Conservation (phyloP, 2,888 invertebrate genomes). For the Cerastis rubricosa region DNA sequence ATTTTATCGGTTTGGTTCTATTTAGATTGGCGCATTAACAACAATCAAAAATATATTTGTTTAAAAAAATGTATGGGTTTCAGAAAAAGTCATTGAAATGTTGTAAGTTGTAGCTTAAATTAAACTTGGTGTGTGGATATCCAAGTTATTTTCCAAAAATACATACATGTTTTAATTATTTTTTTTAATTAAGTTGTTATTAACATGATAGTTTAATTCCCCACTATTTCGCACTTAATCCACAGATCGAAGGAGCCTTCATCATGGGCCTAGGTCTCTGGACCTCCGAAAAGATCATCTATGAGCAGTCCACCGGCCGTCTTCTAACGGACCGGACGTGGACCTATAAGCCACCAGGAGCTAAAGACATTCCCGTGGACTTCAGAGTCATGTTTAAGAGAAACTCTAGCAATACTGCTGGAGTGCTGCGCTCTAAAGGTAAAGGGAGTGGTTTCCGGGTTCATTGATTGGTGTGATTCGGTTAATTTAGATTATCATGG, state of each 20-base stretch:
- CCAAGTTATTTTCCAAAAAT: too few relatives aligned
- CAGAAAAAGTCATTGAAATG: too few relatives aligned
- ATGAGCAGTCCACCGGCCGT: slow-evolving; percentile 90
- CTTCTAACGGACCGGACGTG: slow-evolving; percentile 93
- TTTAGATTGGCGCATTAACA: too few relatives aligned
- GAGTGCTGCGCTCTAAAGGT: slow-evolving; percentile 93
- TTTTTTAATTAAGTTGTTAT: too few relatives aligned
- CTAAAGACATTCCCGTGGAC: slow-evolving; percentile 93
- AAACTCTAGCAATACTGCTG: slow-evolving; percentile 91
- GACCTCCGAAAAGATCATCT: slow-evolving; percentile 92
- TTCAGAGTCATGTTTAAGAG: slow-evolving; percentile 92
- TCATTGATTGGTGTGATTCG: too few relatives aligned
- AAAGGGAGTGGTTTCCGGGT: neutral
- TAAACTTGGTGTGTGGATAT: too few relatives aligned
- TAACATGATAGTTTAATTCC: neutral
- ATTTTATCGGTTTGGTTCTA: too few relatives aligned
- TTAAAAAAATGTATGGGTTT: too few relatives aligned
- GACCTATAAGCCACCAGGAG: slow-evolving; percentile 93
- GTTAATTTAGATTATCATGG: too few relatives aligned
- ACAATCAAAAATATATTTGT: too few relatives aligned
- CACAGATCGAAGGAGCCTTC: slow-evolving; percentile 93
- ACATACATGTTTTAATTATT: too few relatives aligned
- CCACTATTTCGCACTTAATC: neutral
- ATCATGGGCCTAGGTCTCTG: slow-evolving; percentile 93
- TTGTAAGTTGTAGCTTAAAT: too few relatives aligned